Evolutionary conservation across 2,888 invertebrate species (phyloP).

Genomic region (Heliconius charithonia): DNA sequence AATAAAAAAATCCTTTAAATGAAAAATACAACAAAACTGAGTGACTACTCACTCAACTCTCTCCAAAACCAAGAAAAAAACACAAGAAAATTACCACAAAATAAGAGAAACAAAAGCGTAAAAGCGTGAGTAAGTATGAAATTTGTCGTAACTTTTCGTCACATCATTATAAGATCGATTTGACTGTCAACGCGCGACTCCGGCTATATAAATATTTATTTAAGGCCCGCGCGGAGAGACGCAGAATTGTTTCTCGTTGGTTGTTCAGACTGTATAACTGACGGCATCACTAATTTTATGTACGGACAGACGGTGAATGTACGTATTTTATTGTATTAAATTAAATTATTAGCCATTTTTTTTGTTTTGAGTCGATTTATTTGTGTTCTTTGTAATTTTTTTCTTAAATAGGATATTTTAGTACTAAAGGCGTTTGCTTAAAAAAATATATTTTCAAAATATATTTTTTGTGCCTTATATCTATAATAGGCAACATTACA

Average conservation of each 20-base stretch:
- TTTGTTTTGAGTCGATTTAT: neutral
- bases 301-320: neutral
- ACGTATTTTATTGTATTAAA: neutral
- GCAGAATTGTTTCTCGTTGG: constrained; percentile 11
- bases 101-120: constrained; percentile 49
- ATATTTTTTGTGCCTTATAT: too few species aligned
- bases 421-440: too few species aligned
- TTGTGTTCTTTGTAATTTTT: too few species aligned
- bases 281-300: constrained; percentile 17
- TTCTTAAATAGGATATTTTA: too few species aligned
- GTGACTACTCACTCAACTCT: neutral
- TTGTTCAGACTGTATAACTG: neutral
- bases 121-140: constrained; percentile 44
- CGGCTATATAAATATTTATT: constrained; percentile 43
- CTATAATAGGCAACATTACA: too few species aligned
- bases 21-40: too few species aligned
- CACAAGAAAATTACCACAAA: neutral
- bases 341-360: neutral
- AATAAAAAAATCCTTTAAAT: neutral
- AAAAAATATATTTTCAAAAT: too few species aligned
- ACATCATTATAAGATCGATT: constrained; percentile 60
- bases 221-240: constrained; percentile 30
- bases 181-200: constrained; percentile 58
- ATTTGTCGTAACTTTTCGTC: constrained; percentile 58
- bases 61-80: neutral